Base-by-base conservation (phyloP, 1,140 invertebrate species). In the Tachypleus tridentatus region DNA sequence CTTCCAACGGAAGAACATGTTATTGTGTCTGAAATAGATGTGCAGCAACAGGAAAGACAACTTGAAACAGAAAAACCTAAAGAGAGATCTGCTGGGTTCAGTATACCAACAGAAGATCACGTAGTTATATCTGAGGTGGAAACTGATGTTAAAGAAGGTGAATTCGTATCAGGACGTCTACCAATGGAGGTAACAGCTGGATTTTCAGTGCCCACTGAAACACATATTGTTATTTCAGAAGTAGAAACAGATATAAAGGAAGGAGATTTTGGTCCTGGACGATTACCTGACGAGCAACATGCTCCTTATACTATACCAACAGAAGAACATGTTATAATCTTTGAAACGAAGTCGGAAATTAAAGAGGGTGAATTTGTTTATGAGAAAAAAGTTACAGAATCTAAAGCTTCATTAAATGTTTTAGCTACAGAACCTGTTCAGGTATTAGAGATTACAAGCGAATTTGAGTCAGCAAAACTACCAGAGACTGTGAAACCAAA, bases 161-260 rank as follows among this genome's bases (percentile, higher is more conserved):
- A 64, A 57, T 69, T 71, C 11, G 57, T 52, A 48, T 57, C 64
- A 50, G 64, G 65, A 7, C 56, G 60, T 60, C 50, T 52, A 29
- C 68, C 71, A 10, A 61, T 54, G 3, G 49, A 64, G 56, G 65
- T 63, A 60, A 63, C 64, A 47, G 71, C 70, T 5, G 67, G 66
- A 53, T 62, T 66, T 49, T 63, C 58, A 50, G 10, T 72, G 2
- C 57, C 69, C 5, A 67, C 65, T 8, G 58, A 60, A 47, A 64
- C 67, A 58, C 70, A 70, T 59, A 54, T 70, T n/a, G 59, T 64
- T 56, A 57, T 70, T 54, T 61, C 65, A 8, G 65, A 69, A 64
- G 64, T 68, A 50, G 56, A 67, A 57, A 59, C 66, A 11, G 63
- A 10, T 9, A 57, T 50, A 4, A 58, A 51, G 49, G 70, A 70